Conservation (phyloP, 1,140 invertebrate genomes). For the Trigoniulus corallinus region DNA sequence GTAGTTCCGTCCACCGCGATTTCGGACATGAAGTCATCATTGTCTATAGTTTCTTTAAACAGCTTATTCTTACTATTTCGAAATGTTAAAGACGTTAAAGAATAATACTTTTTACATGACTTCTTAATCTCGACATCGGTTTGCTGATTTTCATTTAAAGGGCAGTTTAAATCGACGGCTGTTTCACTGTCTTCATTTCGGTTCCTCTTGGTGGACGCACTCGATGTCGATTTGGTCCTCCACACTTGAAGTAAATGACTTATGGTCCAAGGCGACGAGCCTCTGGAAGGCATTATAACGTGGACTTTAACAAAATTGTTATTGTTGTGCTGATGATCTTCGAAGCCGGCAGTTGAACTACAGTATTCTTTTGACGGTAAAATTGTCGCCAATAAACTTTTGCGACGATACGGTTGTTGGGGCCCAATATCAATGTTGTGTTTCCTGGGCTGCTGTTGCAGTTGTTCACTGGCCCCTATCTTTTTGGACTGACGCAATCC, state of each 20-base stretch:
- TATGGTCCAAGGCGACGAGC: not conserved
- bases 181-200: not conserved
- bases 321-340: no score
- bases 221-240: not conserved
- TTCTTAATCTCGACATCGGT: not conserved
- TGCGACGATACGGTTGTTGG: no score
- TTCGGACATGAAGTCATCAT: no score
- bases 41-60: not conserved
- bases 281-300: not conserved
- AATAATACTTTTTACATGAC: not conserved
- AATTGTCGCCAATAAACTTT: not conserved
- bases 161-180: not conserved
- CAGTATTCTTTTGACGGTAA: no score
- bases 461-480: no score
- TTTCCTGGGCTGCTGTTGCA: no score
- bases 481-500: no score
- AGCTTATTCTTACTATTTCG: not conserved
- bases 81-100: not conserved
- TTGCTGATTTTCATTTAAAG: not conserved
- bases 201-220: not conserved
- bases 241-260: not conserved
- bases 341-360: no score
- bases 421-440: no score
- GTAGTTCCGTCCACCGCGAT: not conserved
- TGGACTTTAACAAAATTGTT: no score